A percentile compares a stretch with the other conserved stretches of the same genome.
Evolutionary conservation across 2,888 invertebrate genomes (phyloP).

Genomic region (Homarus gammarus): DNA sequence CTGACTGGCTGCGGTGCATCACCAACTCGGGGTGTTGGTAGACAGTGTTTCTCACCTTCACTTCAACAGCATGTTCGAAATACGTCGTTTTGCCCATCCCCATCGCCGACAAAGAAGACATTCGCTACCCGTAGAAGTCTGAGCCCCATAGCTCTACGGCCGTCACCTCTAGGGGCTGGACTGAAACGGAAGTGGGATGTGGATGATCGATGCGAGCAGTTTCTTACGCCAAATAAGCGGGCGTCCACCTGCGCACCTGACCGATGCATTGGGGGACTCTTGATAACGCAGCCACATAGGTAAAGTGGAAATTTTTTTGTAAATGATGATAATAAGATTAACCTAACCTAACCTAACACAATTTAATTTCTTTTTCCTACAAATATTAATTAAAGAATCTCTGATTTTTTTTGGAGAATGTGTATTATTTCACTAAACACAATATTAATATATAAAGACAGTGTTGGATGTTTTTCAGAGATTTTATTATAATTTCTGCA

Average conservation of each 20-base stretch:
- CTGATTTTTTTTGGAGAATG: background rate
- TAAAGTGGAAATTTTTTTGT: too few species aligned
- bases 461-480: too few species aligned
- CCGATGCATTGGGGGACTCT: conserved; percentile 67
- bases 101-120: conserved; percentile 72
- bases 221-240: conserved; percentile 73
- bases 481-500: too few species aligned
- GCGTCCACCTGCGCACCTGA: conserved; percentile 70
- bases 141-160: conserved; percentile 91
- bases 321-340: too few species aligned
- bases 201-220: conserved; percentile 67
- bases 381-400: background rate
- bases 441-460: too few species aligned
- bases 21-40: conserved; percentile 71
- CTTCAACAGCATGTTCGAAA: conserved; percentile 75
- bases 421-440: background rate
- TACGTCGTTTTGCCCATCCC: conserved; percentile 74
- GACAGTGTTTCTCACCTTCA: conserved; percentile 76
- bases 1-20: conserved; percentile 66
- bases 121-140: conserved; percentile 84
- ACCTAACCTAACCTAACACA: too few species aligned
- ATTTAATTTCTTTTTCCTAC: too few species aligned
- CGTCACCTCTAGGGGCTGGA: conserved; percentile 84
- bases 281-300: conserved; percentile 74
- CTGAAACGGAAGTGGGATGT: conserved; percentile 79